Base-by-base conservation (phyloP, 30 jellyfish, hydroid and myxozoan genomes). In the Cassiopea andromeda region DNA sequence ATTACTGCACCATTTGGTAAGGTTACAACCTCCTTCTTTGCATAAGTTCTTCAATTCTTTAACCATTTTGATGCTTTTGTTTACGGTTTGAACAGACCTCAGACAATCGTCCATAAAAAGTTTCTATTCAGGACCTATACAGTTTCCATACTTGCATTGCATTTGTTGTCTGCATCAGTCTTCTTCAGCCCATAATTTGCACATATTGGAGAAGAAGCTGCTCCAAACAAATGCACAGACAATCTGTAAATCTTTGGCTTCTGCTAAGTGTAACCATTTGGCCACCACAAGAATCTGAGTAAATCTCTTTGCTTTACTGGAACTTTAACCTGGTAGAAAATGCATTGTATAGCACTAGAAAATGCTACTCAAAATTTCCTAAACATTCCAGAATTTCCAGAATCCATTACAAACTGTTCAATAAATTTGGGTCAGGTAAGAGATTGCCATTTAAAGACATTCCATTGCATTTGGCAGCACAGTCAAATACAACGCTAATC, bases 381-480 rank as follows among this genome's bases (percentile, higher is more conserved):
- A 85, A 85, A 85, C n/a, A n/a, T n/a, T n/a, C n/a, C n/a, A n/a
- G n/a, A 8, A 90, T 59, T 68, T 50, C 17, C 93, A 85, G 61
- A 2, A 85, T 77, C 5, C 93, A 83, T 44, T 18, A 2, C 80
- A 85, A 57, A 43, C 82, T 70, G 66, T 85, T 85, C 69, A 77
- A 57, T 47, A 85, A 72, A 73, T 85, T 77, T 73, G 90, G 94
- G 44, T 91, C 91, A 61, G 84, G 86, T 71, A 75, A 27, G 69
- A 87, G 90, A 50, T 2, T n/a, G 81, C 77, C 87, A 48, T 76
- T 76, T 19, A 89, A 60, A 5, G 83, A 80, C 74, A 71, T 73
- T 58, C 96, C 96, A 68, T 81, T 49, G 88, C 75, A 89, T 82
- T 89, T 72, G n/a, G 88, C 91, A 18, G 91, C 84, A 69, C 94